A percentile compares a stretch with the other conserved stretches of the same genome.
Conservation (phyloP, 2,113 vertebrate genomes). For the Motacilla alba region DNA sequence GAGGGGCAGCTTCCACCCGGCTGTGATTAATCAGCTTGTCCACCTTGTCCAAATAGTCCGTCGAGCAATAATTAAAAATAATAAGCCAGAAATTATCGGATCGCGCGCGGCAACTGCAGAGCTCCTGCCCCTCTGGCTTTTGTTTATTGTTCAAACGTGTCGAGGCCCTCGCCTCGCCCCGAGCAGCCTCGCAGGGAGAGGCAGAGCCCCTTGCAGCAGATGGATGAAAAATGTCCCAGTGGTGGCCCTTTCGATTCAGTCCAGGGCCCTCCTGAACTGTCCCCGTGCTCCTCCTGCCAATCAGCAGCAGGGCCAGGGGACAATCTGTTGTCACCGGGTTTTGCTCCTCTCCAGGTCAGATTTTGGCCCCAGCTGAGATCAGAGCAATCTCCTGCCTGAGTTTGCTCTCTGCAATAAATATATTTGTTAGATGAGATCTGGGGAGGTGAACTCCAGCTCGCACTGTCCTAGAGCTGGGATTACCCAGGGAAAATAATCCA, state of each 20-base stretch:
- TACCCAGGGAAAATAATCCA: not conserved
- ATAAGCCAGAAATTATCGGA: not conserved
- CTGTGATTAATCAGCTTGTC: conserved; percentile 20
- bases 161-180: not conserved
- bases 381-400: not conserved
- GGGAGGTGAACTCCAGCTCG: rapidly evolving
- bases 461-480: not conserved
- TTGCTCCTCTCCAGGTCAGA: not conserved
- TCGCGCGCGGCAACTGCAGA: not conserved
- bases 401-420: not conserved
- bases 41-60: not conserved
- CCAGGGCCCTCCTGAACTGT: not conserved
- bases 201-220: not conserved
- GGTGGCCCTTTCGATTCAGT: not conserved
- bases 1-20: not conserved
- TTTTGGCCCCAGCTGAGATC: not conserved
- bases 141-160: conserved; percentile 4
- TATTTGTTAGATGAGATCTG: not conserved
- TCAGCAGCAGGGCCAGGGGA: not conserved
- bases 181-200: not conserved
- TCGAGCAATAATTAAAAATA: not conserved
- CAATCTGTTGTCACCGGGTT: not conserved
- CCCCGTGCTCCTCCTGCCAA: not conserved
- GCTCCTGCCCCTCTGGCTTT: not conserved
- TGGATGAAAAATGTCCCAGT: not conserved